Evolutionary conservation across 1,140 invertebrate species (phyloP).

Genomic region (Bilobella aurantiaca): DNA sequence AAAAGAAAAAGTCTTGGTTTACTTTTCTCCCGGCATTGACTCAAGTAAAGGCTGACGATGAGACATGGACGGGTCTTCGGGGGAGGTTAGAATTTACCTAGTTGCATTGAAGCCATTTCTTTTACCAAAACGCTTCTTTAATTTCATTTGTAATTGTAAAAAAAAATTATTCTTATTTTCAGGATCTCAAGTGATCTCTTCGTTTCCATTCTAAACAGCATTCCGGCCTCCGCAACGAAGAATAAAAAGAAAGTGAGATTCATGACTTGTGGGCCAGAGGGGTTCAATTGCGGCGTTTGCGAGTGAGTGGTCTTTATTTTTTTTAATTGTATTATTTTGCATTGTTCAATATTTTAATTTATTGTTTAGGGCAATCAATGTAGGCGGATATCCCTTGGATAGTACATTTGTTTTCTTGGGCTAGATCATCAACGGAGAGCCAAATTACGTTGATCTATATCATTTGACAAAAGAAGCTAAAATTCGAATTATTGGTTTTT

Average conservation of each 20-base stretch:
- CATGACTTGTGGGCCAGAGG: slow-evolving; percentile 11
- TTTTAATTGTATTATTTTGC: neutral
- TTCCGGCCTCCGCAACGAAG: neutral
- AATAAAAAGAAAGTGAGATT: neutral
- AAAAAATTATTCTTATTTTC: neutral
- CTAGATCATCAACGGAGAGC: neutral
- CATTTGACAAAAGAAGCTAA: too few relatives aligned
- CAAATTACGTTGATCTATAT: too few relatives aligned
- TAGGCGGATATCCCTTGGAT: neutral
- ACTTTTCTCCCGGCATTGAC: slow-evolving; percentile 2
- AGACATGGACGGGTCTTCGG: slow-evolving; percentile 4
- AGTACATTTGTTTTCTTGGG: neutral
- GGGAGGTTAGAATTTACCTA: neutral
- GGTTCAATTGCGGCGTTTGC: slow-evolving; percentile 3
- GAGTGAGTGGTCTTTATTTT: neutral
- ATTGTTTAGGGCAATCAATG: neutral
- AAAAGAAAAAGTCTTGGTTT: slow-evolving; percentile 1
- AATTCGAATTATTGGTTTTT: too few relatives aligned
- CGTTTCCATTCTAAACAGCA: neutral
- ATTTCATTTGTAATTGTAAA: neutral
- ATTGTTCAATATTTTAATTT: neutral
- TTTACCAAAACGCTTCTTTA: too few relatives aligned
- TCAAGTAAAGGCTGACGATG: neutral
- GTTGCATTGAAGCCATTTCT: too few relatives aligned
- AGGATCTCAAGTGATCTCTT: neutral